phyloP scores from a whole-genome alignment of 2,113 vertebrate species.

The Gambusia affinis region DNA sequence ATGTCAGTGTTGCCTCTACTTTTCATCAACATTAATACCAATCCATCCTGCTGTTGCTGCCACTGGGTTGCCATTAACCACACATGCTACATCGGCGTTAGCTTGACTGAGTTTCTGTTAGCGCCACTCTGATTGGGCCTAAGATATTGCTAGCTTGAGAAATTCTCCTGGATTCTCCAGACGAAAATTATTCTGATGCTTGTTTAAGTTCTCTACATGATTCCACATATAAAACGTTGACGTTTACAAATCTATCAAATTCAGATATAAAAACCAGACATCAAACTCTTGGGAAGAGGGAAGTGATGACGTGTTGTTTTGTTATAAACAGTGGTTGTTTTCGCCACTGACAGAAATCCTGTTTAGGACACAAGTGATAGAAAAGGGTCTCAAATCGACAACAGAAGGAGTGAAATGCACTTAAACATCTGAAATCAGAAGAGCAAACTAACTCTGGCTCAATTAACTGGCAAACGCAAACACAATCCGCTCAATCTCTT shows the following conservation, averaged over 20 bases:
- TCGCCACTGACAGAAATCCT: neutral
- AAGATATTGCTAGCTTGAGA: neutral
- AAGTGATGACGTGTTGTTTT: neutral
- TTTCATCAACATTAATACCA: no score
- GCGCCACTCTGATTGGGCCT: no score
- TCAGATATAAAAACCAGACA: neutral
- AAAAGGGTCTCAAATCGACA: slow-evolving; percentile 7
- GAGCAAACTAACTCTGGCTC: slow-evolving; percentile 42
- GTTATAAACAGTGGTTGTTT: neutral
- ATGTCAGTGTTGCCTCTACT: neutral
- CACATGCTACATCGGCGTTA: no score
- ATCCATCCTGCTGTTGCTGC: no score
- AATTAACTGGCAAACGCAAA: slow-evolving; percentile 27
- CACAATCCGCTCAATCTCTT: slow-evolving; percentile 39
- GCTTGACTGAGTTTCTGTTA: no score
- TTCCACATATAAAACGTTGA: neutral
- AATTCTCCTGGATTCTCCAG: neutral
- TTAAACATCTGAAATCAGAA: slow-evolving; percentile 49
- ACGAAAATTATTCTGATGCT: neutral
- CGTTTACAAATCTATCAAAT: neutral
- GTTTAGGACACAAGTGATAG: neutral
- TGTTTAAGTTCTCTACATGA: neutral
- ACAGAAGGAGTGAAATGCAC: slow-evolving; percentile 52
- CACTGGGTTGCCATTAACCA: no score
- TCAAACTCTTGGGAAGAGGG: neutral